Evolutionary conservation across 2,888 invertebrate species (phyloP).

Genomic region (Andrena fulva): DNA sequence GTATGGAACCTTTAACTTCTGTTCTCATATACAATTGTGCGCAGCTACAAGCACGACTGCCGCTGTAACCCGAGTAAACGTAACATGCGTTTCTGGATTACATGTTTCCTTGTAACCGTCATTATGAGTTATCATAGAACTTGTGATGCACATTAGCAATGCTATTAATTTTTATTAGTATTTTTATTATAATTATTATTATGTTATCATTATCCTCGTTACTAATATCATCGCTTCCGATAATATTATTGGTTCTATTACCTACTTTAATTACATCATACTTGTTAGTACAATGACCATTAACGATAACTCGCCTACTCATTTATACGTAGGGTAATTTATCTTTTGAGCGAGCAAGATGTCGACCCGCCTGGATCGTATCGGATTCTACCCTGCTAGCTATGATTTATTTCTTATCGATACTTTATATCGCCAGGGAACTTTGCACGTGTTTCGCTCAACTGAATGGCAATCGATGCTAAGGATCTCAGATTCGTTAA

Average conservation of each 20-base stretch:
- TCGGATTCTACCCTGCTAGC: slow-evolving; percentile 11
- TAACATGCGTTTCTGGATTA: neutral
- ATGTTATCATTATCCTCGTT: slow-evolving; percentile 28
- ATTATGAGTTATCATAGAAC: slow-evolving; percentile 26
- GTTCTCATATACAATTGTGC: neutral
- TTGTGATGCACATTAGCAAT: slow-evolving; percentile 37
- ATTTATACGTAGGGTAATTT: slow-evolving; percentile 9
- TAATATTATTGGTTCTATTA: slow-evolving; percentile 12
- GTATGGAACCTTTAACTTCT: slow-evolving; percentile 3
- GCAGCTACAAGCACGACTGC: neutral
- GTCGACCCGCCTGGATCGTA: slow-evolving; percentile 5
- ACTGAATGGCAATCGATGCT: slow-evolving; percentile 48
- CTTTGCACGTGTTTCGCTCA: slow-evolving; percentile 22
- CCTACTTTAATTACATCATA: slow-evolving; percentile 31
- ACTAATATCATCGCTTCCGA: slow-evolving; percentile 25
- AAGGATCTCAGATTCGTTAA: slow-evolving; percentile 64
- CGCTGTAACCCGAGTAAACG: neutral
- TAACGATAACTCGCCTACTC: slow-evolving; percentile 6
- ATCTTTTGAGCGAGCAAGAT: slow-evolving; percentile 18
- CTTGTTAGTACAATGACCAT: slow-evolving; percentile 45
- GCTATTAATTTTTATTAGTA: slow-evolving; percentile 33
- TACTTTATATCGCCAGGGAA: slow-evolving; percentile 36
- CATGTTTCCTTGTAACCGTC: neutral
- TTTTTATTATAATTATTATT: slow-evolving; percentile 34
- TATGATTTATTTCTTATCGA: slow-evolving; percentile 58